Conservation (phyloP, 2,113 vertebrate species). For the Morphnarchus princeps region DNA sequence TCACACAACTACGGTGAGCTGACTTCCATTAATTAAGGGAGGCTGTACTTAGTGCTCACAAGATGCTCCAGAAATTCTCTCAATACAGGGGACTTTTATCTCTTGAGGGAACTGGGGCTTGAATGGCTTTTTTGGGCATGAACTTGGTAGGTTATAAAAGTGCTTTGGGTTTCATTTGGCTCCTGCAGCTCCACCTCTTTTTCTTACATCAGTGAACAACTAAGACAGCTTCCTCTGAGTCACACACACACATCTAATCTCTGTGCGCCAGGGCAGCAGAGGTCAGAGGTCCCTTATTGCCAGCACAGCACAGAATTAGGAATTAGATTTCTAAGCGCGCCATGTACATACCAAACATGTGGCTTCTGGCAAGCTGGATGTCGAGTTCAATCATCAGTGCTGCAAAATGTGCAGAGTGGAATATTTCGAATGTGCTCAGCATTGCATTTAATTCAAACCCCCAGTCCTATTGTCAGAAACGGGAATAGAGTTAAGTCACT, state of each 20-base stretch:
- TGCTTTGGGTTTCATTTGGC: background rate
- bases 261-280: background rate
- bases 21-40: constrained; percentile 19
- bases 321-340: background rate
- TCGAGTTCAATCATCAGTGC: background rate
- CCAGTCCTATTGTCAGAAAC: background rate
- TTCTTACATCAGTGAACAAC: background rate
- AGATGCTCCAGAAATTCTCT: constrained; percentile 4
- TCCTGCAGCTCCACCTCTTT: constrained; percentile 22
- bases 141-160: background rate
- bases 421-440: background rate
- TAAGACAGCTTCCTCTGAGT: background rate
- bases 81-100: background rate
- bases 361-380: background rate
- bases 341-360: background rate
- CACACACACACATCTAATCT: background rate
- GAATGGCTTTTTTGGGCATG: background rate
- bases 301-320: background rate
- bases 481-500: background rate
- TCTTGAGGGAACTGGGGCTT: background rate
- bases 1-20: background rate
- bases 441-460: background rate
- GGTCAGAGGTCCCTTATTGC: background rate
- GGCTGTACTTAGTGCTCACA: background rate
- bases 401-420: background rate